Percentiles rank a stretch among this genome's conserved stretches.
Conservation (phyloP, 2,113 vertebrate species). For the Opisthocomus hoazin region DNA sequence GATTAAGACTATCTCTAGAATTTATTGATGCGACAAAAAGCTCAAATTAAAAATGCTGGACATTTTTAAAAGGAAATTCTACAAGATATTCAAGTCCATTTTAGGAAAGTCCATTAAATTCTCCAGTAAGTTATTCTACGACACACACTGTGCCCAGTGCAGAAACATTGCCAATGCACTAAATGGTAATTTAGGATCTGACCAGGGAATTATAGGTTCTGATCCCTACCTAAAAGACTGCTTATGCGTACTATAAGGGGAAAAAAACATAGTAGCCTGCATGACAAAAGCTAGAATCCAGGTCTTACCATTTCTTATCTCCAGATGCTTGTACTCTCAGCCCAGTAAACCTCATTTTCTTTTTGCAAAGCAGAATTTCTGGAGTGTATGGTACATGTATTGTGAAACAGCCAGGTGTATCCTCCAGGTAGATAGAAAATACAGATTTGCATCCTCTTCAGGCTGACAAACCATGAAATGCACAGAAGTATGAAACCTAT, state of each 20-base stretch:
- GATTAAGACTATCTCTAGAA: neutral
- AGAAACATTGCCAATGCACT: neutral
- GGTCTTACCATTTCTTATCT: neutral
- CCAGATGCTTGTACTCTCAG: neutral
- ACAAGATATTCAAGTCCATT: neutral
- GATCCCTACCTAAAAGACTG: neutral
- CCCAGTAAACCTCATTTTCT: neutral
- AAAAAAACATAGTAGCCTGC: neutral
- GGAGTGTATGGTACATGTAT: neutral
- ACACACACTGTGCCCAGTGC: neutral
- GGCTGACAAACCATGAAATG: neutral
- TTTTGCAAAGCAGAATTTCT: neutral
- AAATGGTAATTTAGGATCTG: neutral
- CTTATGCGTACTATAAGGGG: neutral
- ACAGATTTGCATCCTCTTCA: neutral
- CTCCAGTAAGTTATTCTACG: neutral
- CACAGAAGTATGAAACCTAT: neutral
- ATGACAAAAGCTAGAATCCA: neutral
- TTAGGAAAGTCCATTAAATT: neutral
- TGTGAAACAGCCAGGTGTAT: neutral
- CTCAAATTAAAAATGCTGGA: neutral
- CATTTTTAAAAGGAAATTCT: slow-evolving; percentile 12
- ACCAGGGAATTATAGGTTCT: neutral
- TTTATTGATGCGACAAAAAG: neutral
- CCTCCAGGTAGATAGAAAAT: neutral